Evolutionary conservation across 2,113 vertebrate species (phyloP), one percentile per base, ranked within the genome.

Genomic region (Ariopsis seemanni): DNA sequence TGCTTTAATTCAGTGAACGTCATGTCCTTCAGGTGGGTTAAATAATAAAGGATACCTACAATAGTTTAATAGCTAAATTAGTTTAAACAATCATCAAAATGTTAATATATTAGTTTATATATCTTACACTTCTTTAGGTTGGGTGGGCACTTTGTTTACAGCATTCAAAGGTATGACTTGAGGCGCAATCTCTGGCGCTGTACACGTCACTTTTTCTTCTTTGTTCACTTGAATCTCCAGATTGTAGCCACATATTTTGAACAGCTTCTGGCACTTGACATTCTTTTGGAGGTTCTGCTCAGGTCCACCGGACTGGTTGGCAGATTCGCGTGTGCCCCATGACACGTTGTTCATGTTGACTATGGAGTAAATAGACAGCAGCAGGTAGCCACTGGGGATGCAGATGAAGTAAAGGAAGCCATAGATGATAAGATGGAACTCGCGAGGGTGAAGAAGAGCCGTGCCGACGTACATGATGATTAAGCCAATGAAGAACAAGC

Each of bases 311-410:
- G 18, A 48, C 53, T 17, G 30, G 18, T 7, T 34, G 81, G 84
- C 88, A 0, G 89, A 22, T 88, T 96, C 95, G 14, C 95, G 90
- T 10, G 95, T 96, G 22, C 95, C 95, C 95, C 95, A 95, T 9
- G 94, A 95, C 48, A 95, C 92, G 0, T 94, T 92, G 91, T 95
- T 94, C 94, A 96, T 93, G 90, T 96, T 96, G 79, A 92, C 92
- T 91, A 95, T 92, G 65, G 94, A 93, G 90, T 95, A 96, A 85
- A 96, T 95, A 75, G 84, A 88, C 84, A 96, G 92, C 58, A 96
- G 90, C n/a, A 95, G 93, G 87, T 95, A 95, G 5, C 91, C 94
- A 14, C 94, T 94, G 14, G 95, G 95, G 50, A 95, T 90, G 88
- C 91, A 93, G 77, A 95, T 4, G 27, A 95, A 88, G 88, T 95